Conservation (phyloP, 2,888 invertebrate species). For the Gandaritis pyraliata region DNA sequence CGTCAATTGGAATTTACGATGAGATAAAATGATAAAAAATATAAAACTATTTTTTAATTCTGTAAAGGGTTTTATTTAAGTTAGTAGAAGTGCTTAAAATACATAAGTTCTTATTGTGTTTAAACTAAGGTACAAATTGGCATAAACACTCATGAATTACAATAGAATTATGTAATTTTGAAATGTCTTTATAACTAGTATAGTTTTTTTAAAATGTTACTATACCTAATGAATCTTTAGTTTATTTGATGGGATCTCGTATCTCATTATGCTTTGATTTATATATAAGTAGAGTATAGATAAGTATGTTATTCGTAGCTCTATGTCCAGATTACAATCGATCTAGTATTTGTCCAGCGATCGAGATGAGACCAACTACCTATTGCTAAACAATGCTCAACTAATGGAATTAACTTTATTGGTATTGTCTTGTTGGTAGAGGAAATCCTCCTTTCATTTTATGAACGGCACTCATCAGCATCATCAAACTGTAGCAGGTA, state of each 20-base stretch:
- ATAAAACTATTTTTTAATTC: slow-evolving; percentile 10
- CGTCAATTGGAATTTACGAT: slow-evolving; percentile 20
- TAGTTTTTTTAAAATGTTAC: no score
- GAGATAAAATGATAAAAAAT: neutral
- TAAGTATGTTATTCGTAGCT: slow-evolving; percentile 2
- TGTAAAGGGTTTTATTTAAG: neutral
- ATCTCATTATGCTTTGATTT: no score
- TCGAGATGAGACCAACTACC: slow-evolving; percentile 25
- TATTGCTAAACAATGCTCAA: slow-evolving; percentile 44
- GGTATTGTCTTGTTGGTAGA: slow-evolving; percentile 28
- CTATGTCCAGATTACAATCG: slow-evolving; percentile 19
- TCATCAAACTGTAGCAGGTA: no score
- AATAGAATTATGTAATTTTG: no score
- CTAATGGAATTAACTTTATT: slow-evolving; percentile 48
- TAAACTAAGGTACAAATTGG: no score
- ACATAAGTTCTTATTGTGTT: no score
- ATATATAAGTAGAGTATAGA: no score
- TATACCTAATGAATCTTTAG: neutral
- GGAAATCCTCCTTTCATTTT: slow-evolving; percentile 28
- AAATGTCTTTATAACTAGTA: no score
- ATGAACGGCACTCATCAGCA: neutral
- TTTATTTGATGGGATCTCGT: neutral
- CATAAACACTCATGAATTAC: no score
- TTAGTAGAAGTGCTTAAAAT: no score
- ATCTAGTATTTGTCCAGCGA: slow-evolving; percentile 19